These are phyloP conservation scores for Ardeotis arabs DNA, from an alignment of 2,113 vertebrate genomes.

Conservation along the genomic window DNA sequence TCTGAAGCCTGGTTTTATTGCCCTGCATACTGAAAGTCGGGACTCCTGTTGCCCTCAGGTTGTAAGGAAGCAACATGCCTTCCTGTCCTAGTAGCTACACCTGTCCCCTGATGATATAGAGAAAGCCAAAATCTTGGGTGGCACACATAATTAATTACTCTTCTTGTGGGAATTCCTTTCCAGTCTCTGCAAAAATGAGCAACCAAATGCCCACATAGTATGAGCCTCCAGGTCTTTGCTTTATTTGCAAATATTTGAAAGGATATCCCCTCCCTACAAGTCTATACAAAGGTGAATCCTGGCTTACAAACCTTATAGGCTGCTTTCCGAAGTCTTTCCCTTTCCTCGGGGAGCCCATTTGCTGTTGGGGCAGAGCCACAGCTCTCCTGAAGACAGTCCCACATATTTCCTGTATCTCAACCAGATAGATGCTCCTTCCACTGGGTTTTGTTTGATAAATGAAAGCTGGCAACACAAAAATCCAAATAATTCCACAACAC, in stretches of 20 bases:
- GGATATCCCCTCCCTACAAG: neutral
- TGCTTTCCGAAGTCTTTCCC: neutral
- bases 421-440: fast-evolving
- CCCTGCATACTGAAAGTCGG: neutral
- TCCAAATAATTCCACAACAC: neutral
- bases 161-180: neutral
- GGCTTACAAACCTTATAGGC: neutral
- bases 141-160: neutral
- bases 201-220: neutral
- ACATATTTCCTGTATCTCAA: neutral
- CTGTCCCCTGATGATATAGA: neutral
- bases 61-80: neutral
- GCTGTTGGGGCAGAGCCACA: neutral
- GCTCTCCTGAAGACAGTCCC: neutral
- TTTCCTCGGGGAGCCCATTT: neutral
- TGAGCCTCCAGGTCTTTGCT: neutral
- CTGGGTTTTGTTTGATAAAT: neutral
- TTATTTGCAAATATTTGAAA: neutral
- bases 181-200: neutral
- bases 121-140: neutral
- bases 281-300: neutral
- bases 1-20: neutral
- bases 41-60: neutral
- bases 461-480: neutral
- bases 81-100: neutral